Evolutionary conservation across 2,888 invertebrate species (phyloP), one percentile per base, ranked within the genome.

Genomic region (Antheraea yamamai): DNA sequence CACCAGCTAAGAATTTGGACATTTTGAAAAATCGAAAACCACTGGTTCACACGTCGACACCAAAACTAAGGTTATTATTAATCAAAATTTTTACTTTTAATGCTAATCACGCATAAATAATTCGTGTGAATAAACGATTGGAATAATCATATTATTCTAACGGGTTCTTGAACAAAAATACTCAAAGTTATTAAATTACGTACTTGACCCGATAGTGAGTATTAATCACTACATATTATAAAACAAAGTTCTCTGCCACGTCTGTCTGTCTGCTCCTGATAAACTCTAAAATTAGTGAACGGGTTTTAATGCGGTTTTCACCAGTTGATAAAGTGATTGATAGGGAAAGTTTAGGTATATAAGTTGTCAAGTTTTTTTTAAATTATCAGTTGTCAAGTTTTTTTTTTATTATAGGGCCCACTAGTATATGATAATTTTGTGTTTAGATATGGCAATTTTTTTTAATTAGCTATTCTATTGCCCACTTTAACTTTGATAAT

Each of bases 11-110:
- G 78, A 61, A 85, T 4, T 71, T 81, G 10, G 91, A 93, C 18
- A 78, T 80, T 3, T 51, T 84, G 30, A 87, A 88, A 77, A 87
- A 79, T 73, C 89, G 89, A 78, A 86, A 93, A 18, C 87, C 87
- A 0, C 91, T 87, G 75, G 78, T 92, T n/a, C 90, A 91, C 73
- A 88, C 92, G 0, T 93, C 94, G 0, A 93, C 94, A 1, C 93
- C 94, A 26, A 94, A 94, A 80, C 77, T 84, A 52, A 92, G 89
- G 94, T 93, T 82, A 70, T 66, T 66, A 4, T 66, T 66, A 66
- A 26, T 26, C 4, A 30, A 16, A 66, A 30, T 30, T 26, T 39
- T 39, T 14, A 58, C 1, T 55, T 55, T 20, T 4, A 55, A 55
- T 7, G 52, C 20, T 20, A 55, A 55, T 55, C 55, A 55, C 52